Percentiles rank a stretch among this genome's conserved stretches.
These are phyloP conservation scores for Microtus oregoni DNA, from an alignment of 2,113 vertebrate genomes.

Conservation along the genomic window DNA sequence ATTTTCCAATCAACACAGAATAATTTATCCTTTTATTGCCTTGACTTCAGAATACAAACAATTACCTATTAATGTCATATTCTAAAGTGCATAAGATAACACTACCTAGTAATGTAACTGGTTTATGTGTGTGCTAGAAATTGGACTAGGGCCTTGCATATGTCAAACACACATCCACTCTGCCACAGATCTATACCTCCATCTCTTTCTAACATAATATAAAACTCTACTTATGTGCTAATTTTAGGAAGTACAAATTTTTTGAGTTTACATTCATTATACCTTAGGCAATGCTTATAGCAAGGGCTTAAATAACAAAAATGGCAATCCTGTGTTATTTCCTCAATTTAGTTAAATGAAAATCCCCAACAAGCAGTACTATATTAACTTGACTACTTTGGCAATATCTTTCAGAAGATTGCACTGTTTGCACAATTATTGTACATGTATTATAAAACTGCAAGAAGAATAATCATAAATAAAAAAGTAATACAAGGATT, in stretches of 20 bases:
- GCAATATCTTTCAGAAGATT: conserved; percentile 44
- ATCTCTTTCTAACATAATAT: neutral
- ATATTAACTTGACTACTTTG: conserved; percentile 57
- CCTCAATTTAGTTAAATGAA: conserved; percentile 53
- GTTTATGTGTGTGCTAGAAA: neutral
- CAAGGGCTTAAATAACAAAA: conserved; percentile 10
- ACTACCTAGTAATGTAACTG: neutral
- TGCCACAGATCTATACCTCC: neutral
- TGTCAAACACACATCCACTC: neutral
- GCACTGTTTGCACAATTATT: conserved; percentile 21
- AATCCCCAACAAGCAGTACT: conserved; percentile 54
- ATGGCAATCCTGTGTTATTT: conserved; percentile 16
- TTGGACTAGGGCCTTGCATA: neutral
- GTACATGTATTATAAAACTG: conserved; percentile 57
- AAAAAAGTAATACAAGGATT: conserved; percentile 33
- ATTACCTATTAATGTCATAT: conserved; percentile 49
- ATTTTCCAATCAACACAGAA: conserved; percentile 8
- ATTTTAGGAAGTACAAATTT: conserved; percentile 55
- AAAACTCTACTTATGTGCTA: conserved; percentile 12
- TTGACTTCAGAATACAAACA: conserved; percentile 26
- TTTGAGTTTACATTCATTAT: conserved; percentile 31
- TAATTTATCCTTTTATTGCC: conserved; percentile 47
- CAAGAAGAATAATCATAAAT: conserved; percentile 33
- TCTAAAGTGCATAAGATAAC: conserved; percentile 48
- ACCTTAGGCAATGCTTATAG: conserved; percentile 38